These are phyloP conservation scores for Urechis unicinctus DNA, from an alignment of 2,888 invertebrate genomes.

Conservation along the genomic window DNA sequence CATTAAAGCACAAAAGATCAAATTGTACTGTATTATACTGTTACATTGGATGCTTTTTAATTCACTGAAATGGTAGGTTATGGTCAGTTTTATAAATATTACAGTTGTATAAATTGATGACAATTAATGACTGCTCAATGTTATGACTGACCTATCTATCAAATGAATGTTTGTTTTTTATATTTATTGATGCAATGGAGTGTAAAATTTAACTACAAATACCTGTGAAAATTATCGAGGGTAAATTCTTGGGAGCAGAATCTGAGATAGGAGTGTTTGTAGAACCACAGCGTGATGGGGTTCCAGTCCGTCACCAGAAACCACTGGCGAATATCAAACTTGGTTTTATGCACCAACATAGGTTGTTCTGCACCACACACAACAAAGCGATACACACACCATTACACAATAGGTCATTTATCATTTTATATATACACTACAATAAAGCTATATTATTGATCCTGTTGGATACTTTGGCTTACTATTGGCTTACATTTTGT, in stretches of 20 bases:
- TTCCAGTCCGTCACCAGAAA: constrained; percentile 85
- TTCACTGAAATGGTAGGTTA: too few relatives aligned
- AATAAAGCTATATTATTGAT: too few relatives aligned
- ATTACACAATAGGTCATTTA: too few relatives aligned
- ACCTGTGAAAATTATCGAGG: constrained; percentile 81
- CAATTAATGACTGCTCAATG: neutral
- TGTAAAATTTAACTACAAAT: constrained; percentile 50
- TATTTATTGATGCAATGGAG: neutral
- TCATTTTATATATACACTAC: too few relatives aligned
- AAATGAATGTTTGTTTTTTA: too few relatives aligned
- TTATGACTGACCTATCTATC: neutral
- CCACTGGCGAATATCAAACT: constrained; percentile 94
- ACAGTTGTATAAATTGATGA: too few relatives aligned
- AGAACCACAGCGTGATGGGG: constrained; percentile 87
- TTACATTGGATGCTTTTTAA: too few relatives aligned
- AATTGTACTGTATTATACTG: too few relatives aligned
- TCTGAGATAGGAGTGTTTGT: constrained; percentile 83
- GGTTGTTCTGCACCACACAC: constrained; percentile 68
- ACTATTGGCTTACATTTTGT: too few relatives aligned
- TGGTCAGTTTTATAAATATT: too few relatives aligned
- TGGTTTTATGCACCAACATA: constrained; percentile 78
- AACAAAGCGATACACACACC: neutral
- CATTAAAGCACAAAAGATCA: too few relatives aligned
- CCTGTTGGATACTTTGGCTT: too few relatives aligned
- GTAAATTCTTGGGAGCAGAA: constrained; percentile 74